Evolutionary conservation across 2,888 invertebrate species (phyloP), one percentile per base, ranked within the genome.

Genomic region (Clanis bilineata): DNA sequence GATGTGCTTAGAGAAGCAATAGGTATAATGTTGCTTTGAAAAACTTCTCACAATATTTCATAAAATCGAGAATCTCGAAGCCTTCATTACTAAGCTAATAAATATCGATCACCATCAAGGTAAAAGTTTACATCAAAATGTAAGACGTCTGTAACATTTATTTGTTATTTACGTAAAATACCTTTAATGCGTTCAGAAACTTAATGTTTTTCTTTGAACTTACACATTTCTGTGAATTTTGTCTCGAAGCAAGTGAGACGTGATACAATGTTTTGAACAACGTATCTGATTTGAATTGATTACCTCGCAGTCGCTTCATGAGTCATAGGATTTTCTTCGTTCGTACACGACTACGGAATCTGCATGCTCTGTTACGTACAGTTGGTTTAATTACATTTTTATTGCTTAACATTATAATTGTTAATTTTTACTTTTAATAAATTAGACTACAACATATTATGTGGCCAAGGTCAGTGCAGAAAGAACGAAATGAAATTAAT

Each of bases 221-320:
- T 32, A 56, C 45, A 22, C 32, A 54, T 36, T 61, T 61, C 61
- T 36, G 43, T 61, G 61, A 61, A 61, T 61, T 58, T 61, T 38
- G 61, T 61, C 57, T 61, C 61, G 61, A 61, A 51, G 57, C 28
- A 32, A 57, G 54, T 38, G 38, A 15, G 36, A 60, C 59, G 61
- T 61, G 61, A 61, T 39, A 44, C 43, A 54, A 57, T 54, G 39
- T 38, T 36, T 41, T 58, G 44, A 59, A 44, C 57, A 58, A 61
- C 32, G 54, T 61, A 61, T 61, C 61, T 61, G 61, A 61, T 61
- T 61, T 57, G 61, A 61, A 61, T 61, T 57, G 51, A 61, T 57
- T 61, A 61, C 44, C 43, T 54, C 23, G 51, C 45, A 60, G 12
- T 15, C 38, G 15, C 1, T 15, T 28, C 18, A 44, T 61, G 61